A percentile compares a stretch with the other conserved stretches of the same genome.
phyloP scores from a whole-genome alignment of 2,113 vertebrate species.

The Upupa epops region DNA sequence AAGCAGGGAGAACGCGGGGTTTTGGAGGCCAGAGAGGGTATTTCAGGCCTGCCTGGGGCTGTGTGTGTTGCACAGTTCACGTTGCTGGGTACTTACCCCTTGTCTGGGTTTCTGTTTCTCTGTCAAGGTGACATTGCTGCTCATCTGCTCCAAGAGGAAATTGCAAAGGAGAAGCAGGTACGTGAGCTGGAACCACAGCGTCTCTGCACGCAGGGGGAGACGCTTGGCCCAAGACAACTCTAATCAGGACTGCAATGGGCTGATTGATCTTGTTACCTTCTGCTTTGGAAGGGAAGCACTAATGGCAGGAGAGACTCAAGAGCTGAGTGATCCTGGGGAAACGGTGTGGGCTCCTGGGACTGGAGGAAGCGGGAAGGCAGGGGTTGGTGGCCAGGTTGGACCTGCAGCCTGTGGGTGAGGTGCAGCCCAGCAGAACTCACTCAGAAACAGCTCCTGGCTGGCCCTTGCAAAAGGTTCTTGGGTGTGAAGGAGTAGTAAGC shows the following conservation, averaged over 20 bases:
- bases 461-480: neutral
- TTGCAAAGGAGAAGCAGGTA: conserved; percentile 89
- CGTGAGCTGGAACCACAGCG: neutral
- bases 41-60: neutral
- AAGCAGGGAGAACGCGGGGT: neutral
- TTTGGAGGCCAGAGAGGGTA: accelerated
- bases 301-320: neutral
- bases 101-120: neutral
- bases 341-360: neutral
- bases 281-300: neutral
- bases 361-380: neutral
- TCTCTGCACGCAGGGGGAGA: neutral
- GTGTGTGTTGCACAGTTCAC: neutral
- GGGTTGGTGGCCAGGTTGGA: neutral
- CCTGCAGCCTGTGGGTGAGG: neutral
- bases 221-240: neutral
- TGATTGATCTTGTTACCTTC: neutral
- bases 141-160: conserved; percentile 81
- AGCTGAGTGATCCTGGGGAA: neutral
- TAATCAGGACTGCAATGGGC: accelerated
- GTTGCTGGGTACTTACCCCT: neutral
- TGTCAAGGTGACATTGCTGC: conserved; percentile 79
- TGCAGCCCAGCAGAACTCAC: neutral
- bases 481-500: neutral
- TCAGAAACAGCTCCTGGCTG: neutral